Base-by-base conservation (phyloP, 2,888 invertebrate genomes). In the Noctua pronuba region DNA sequence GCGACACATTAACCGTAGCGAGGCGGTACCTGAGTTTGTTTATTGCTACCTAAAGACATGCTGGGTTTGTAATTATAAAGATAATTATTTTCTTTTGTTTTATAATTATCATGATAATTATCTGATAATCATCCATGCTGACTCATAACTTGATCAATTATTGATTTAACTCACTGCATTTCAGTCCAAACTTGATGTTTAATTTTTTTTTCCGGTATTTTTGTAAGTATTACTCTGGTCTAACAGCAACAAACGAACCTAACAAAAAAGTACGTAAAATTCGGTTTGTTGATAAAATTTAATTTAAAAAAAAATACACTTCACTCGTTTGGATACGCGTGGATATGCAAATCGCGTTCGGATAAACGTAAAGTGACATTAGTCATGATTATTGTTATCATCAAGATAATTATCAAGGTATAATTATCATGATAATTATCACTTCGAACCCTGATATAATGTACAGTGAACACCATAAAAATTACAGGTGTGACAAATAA, bases 61-160 rank as follows among this genome's bases (percentile, higher is more conserved):
- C n/a, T 11, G 28, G 28, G 2, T 58, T 58, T 28, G 28, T 58
- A 58, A 28, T 28, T 58, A 58, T 2, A 16, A 28, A 7, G 13
- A 55, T n/a, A n/a, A 55, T 55, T 55, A 55, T n/a, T 13, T 55
- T 55, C 55, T 55, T n/a, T 55, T 55, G n/a, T 55, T n/a, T 55
- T n/a, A 55, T 28, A 55, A 55, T 58, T 16, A 16, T 58, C 16
- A 28, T 58, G 58, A 6, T 58, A 58, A 41, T 41, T 41, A 41
- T 38, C 38, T 8, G 38, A 38, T 38, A 38, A 58, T 28, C 28
- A 28, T 58, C 28, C 16, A 58, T 31, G 18, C 18, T 60, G 60
- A 18, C 18, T 18, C 31, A 8, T 8, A 31, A 31, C 58, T 31
- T 8, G 8, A 18, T 18, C 58, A 31, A 31, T 60, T 7, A 7